Percentiles rank a stretch among this genome's conserved stretches.
These are phyloP conservation scores for Sylvia borin DNA, from an alignment of 2,797 vertebrate genomes.

Conservation along the genomic window DNA sequence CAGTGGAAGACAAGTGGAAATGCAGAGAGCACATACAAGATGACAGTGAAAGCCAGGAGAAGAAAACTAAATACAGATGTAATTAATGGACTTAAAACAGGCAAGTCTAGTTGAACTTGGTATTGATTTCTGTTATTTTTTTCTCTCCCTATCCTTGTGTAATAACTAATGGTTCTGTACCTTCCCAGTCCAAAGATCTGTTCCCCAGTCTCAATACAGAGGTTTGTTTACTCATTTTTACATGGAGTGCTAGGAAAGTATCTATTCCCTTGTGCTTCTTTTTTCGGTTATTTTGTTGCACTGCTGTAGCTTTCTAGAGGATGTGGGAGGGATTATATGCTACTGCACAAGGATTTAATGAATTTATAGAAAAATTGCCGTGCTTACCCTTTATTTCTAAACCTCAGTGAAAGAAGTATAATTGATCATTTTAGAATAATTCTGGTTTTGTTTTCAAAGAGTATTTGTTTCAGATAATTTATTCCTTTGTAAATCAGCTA, in stretches of 20 bases:
- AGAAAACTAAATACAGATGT: neutral
- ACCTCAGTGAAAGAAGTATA: neutral
- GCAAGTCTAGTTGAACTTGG: neutral
- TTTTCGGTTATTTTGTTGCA: neutral
- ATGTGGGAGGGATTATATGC: neutral
- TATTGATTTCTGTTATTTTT: neutral
- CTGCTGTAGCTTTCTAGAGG: neutral
- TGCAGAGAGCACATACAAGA: neutral
- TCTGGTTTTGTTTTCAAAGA: neutral
- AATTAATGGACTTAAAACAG: neutral
- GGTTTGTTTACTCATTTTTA: neutral
- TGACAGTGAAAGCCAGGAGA: neutral
- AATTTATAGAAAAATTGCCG: neutral
- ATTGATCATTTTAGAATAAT: slow-evolving; percentile 6
- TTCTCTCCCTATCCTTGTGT: neutral
- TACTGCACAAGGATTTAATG: neutral
- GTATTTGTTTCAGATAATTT: slow-evolving; percentile 48
- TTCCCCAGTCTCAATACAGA: neutral
- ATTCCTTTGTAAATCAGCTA: slow-evolving; percentile 16
- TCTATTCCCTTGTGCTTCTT: neutral
- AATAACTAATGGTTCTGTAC: neutral
- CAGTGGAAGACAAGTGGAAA: neutral
- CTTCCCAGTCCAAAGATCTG: neutral
- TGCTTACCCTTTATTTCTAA: neutral
- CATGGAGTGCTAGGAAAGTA: neutral